Evolutionary conservation across 1,140 invertebrate species (phyloP).

Genomic region (Drosophila tristis): DNA sequence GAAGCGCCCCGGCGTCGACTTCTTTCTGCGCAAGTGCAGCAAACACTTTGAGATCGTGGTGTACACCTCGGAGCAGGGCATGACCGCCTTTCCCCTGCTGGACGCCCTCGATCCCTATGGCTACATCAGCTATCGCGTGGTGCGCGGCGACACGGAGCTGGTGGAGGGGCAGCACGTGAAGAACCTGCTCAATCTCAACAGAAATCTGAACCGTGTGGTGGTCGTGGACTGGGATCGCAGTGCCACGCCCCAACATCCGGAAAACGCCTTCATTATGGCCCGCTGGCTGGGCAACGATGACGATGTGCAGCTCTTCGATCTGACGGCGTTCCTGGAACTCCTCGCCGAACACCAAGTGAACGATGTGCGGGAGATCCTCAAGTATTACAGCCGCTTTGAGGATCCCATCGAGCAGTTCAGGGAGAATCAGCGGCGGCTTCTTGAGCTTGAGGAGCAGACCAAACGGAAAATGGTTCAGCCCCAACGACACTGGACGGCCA

Average conservation of each 20-base stretch:
- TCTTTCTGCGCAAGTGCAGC: slow-evolving; percentile 95
- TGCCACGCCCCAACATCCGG: slow-evolving; percentile 93
- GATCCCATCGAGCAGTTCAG: slow-evolving; percentile 96
- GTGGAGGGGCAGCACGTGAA: slow-evolving; percentile 97
- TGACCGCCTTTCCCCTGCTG: slow-evolving; percentile 97
- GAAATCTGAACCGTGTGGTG: slow-evolving; percentile 97
- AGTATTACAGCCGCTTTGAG: slow-evolving; percentile 96
- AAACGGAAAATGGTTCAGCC: no score
- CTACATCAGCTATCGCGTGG: slow-evolving; percentile 94
- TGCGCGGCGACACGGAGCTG: slow-evolving; percentile 97
- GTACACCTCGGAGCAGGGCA: slow-evolving; percentile 95
- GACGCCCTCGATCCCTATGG: slow-evolving; percentile 96
- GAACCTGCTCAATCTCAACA: slow-evolving; percentile 96
- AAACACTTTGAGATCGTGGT: slow-evolving; percentile 98
- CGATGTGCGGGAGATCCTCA: slow-evolving; percentile 96
- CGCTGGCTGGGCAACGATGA: slow-evolving; percentile 97
- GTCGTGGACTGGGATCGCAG: slow-evolving; percentile 97
- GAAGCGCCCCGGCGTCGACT: slow-evolving; percentile 98
- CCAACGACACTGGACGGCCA: no score
- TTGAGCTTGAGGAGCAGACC: slow-evolving; percentile 84
- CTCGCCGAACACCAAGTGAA: slow-evolving; percentile 93
- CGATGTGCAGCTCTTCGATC: slow-evolving; percentile 94
- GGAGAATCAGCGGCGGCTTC: slow-evolving; percentile 92
- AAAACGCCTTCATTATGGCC: slow-evolving; percentile 94
- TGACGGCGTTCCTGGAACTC: slow-evolving; percentile 96